Evolutionary conservation across 2,888 invertebrate species (phyloP), one percentile per base, ranked within the genome.

Genomic region (Pollenia amentaria): DNA sequence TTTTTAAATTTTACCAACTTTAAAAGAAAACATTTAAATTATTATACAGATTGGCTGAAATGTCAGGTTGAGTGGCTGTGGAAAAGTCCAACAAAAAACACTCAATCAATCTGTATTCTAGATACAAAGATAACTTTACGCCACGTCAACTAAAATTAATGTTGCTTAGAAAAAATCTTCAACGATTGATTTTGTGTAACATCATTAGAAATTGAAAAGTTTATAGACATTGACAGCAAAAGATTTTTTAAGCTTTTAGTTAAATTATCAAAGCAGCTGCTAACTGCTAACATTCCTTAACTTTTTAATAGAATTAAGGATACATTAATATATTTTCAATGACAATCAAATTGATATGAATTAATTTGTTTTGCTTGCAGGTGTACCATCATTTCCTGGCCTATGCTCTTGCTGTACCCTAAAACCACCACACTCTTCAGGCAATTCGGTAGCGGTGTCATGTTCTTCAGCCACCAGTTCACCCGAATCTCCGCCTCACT

Each of bases 341-440:
- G 48, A 10, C 29, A 48, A 65, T 40, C 3, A 70, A 57, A 42
- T 78, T 62, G 18, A 75, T 38, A 64, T 75, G 16, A 67, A 76
- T 67, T 65, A 21, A 29, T 77, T 53, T 55, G 4, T 51, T 14
- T 53, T 51, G 40, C 42, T 84, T 70, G 3, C 80, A 92, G 92
- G 92, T 84, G 92, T 92, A 7, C 84, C 94, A 95, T 96, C 96
- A 87, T 97, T 97, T 94, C 96, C 97, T 16, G 96, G 96, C 0
- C 94, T 97, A 0, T 97, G 97, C 91, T 96, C 97, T 0, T 97
- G 97, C 92, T 97, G 97, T 91, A 96, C 97, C 8, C 95, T 96
- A 88, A 96, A 95, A 90, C 95, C 95, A 46, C 91, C 92, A 89
- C 93, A 91, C 88, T 90, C 89, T 90, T 89, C 91, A 29, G 88